phyloP scores from a whole-genome alignment of 2,888 invertebrate species.

The Sussaba pulchella region DNA sequence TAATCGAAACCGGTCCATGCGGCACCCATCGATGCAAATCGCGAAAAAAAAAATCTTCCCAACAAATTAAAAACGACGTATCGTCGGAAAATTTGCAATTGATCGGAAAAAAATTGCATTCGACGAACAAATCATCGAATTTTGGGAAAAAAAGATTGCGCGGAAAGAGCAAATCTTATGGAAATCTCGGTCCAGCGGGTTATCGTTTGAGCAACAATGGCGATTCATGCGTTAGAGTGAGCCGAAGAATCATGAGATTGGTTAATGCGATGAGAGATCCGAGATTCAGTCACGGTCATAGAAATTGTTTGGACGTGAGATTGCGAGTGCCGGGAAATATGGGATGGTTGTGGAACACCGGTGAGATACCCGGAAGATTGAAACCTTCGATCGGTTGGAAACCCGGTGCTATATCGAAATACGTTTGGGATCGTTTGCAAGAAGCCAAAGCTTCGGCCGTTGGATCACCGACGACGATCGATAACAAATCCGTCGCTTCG shows the following conservation, averaged over 20 bases:
- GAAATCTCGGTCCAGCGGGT: slow-evolving; percentile 42
- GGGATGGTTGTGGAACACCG: slow-evolving; percentile 76
- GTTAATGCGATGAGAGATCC: slow-evolving; percentile 58
- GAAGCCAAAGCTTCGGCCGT: slow-evolving; percentile 66
- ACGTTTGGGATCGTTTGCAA: slow-evolving; percentile 71
- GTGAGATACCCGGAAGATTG: slow-evolving; percentile 67
- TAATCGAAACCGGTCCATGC: slow-evolving; percentile 63
- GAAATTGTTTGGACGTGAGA: slow-evolving; percentile 72
- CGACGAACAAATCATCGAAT: neutral
- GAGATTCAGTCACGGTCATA: slow-evolving; percentile 72
- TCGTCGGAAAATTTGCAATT: neutral
- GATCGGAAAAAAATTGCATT: slow-evolving; percentile 32
- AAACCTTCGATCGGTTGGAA: slow-evolving; percentile 75
- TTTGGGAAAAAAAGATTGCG: slow-evolving; percentile 17
- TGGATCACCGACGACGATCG: slow-evolving; percentile 62
- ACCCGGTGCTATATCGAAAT: slow-evolving; percentile 75
- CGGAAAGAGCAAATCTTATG: slow-evolving; percentile 15
- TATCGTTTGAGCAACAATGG: slow-evolving; percentile 34
- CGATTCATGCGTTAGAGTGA: slow-evolving; percentile 62
- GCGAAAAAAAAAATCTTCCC: slow-evolving; percentile 42
- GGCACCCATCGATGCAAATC: slow-evolving; percentile 66
- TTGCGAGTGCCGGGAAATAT: slow-evolving; percentile 75
- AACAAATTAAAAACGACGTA: neutral
- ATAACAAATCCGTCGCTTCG: slow-evolving; percentile 57
- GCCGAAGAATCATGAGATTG: slow-evolving; percentile 66